These are phyloP conservation scores for Mus minutoides DNA, from an alignment of 2,797 vertebrate species.

Conservation along the genomic window DNA sequence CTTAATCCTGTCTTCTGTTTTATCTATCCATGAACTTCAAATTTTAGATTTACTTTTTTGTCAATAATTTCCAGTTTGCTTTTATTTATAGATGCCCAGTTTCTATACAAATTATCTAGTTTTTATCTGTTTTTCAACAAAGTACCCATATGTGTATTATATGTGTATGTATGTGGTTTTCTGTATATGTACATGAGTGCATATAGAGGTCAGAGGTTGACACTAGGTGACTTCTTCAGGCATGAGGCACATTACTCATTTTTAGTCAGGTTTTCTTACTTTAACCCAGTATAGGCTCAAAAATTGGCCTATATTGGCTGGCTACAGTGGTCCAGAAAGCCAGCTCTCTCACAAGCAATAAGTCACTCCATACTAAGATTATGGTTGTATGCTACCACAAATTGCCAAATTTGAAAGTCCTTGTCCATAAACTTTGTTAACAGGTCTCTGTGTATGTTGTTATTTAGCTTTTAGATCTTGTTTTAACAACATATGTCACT, in stretches of 20 bases:
- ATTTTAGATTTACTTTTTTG: slow-evolving; percentile 4
- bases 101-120: background rate
- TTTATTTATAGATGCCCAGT: background rate
- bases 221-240: background rate
- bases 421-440: background rate
- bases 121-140: background rate
- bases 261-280: background rate
- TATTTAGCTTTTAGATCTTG: slow-evolving; percentile 1
- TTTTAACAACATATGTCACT: background rate
- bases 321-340: background rate
- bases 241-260: background rate
- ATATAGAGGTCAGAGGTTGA: background rate
- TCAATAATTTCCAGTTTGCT: slow-evolving; percentile 18
- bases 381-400: background rate
- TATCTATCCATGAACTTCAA: background rate
- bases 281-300: background rate
- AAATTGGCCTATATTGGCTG: background rate
- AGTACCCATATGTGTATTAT: background rate
- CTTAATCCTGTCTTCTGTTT: slow-evolving; percentile 1
- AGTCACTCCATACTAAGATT: background rate
- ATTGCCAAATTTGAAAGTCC: background rate
- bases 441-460: background rate
- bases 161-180: background rate
- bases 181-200: background rate
- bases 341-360: background rate